These are phyloP conservation scores for Amblyteles armatorius DNA, from an alignment of 2,888 invertebrate genomes.

Conservation along the genomic window DNA sequence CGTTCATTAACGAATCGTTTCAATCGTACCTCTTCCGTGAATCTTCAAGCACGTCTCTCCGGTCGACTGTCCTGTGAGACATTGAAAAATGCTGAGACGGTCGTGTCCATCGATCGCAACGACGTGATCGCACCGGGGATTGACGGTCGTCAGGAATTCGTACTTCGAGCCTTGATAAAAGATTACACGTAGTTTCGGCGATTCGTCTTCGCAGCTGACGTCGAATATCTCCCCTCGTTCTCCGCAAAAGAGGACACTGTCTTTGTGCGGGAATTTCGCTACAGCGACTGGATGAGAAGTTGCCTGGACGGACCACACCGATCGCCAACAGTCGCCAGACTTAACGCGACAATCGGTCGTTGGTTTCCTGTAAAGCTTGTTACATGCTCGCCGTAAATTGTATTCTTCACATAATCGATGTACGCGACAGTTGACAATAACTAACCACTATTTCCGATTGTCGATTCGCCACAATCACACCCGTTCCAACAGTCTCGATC, in stretches of 20 bases:
- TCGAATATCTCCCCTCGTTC: constrained; percentile 74
- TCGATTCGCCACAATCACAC: constrained; percentile 71
- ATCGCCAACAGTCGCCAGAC: constrained; percentile 69
- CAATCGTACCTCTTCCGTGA: constrained; percentile 74
- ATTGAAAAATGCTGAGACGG: constrained; percentile 72
- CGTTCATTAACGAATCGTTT: constrained; percentile 6
- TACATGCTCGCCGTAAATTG: neutral
- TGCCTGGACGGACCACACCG: constrained; percentile 72
- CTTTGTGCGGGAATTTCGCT: constrained; percentile 67
- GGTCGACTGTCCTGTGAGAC: constrained; percentile 65
- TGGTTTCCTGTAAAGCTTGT: constrained; percentile 76
- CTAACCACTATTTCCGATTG: constrained; percentile 72
- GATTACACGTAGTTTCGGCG: constrained; percentile 69
- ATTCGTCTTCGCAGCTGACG: constrained; percentile 67
- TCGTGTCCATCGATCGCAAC: constrained; percentile 69
- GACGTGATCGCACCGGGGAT: constrained; percentile 59
- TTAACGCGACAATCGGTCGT: constrained; percentile 61
- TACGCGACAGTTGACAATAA: neutral
- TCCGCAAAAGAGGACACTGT: constrained; percentile 72
- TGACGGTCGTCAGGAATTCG: constrained; percentile 58
- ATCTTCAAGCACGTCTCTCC: constrained; percentile 64
- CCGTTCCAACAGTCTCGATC: constrained; percentile 68
- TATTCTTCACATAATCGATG: neutral
- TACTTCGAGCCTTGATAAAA: constrained; percentile 64
- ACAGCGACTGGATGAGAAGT: constrained; percentile 69